These are phyloP conservation scores for Sinocyclocheilus anshuiensis DNA, from an alignment of 2,113 vertebrate species.

Conservation along the genomic window DNA sequence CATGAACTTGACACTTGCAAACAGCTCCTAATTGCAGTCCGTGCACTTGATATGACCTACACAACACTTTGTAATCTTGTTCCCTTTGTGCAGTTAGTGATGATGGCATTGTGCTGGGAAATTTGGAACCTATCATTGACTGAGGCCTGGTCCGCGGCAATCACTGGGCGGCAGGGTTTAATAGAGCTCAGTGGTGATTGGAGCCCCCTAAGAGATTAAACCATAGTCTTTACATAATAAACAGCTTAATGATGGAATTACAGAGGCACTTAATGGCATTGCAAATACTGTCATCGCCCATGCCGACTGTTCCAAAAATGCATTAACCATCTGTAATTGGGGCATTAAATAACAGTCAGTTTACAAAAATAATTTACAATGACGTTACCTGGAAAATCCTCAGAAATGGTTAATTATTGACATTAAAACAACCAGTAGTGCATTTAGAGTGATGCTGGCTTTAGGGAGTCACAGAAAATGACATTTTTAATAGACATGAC, in stretches of 20 bases:
- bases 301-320: slow-evolving; percentile 33
- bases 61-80: not conserved
- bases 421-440: not conserved
- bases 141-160: slow-evolving; percentile 17
- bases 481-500: not conserved
- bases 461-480: not conserved
- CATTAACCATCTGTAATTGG: slow-evolving; percentile 47
- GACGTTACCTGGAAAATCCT: slow-evolving; percentile 21
- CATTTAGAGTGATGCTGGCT: not conserved
- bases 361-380: slow-evolving; percentile 33
- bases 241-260: slow-evolving; percentile 58
- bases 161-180: slow-evolving; percentile 46
- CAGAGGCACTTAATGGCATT: slow-evolving; percentile 51
- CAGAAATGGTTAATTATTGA: not conserved
- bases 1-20: not conserved
- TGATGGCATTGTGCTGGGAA: slow-evolving; percentile 13
- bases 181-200: slow-evolving; percentile 48
- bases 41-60: slow-evolving; percentile 11
- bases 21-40: not conserved
- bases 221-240: slow-evolving; percentile 54
- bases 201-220: slow-evolving; percentile 51
- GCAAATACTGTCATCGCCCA: slow-evolving; percentile 46
- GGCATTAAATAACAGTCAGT: slow-evolving; percentile 29
- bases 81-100: slow-evolving; percentile 1
- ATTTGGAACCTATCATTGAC: slow-evolving; percentile 33